Base-by-base conservation (phyloP, 1,140 invertebrate genomes). In the Aphis craccivora region DNA sequence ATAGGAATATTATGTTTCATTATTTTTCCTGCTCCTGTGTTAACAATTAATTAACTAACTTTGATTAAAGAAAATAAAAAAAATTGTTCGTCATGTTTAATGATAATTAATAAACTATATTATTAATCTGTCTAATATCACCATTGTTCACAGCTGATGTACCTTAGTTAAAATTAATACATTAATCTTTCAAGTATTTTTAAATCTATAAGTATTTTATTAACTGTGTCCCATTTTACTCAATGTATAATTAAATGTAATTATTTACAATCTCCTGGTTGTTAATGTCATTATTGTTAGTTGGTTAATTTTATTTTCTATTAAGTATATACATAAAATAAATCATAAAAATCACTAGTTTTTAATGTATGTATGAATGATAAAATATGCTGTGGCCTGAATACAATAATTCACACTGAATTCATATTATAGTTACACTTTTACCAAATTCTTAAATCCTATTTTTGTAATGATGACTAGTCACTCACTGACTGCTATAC, bases 21-120 rank as follows among this genome's bases (percentile, higher is more conserved):
- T 40, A 86, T 93, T 51, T 86, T 93, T 48, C 81, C 86, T 25
- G 8, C 25, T 93, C 67, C 48, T 93, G 84, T 93, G 91, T 86
- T 86, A 93, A 93, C 81, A 55, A 93, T 93, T 93, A 93, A 84
- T 53, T 51, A 53, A 55, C 48, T 55, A 93, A 93, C 91, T 93
- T 67, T 90, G 55, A 90, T 90, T 14, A 90, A 90, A 43, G 6
- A 60, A 90, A 90, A 3, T 90, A 43, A 51, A 84, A 51, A 84
- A 67, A 30, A 92, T 53, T 92, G 45, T 92, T 84, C 22, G 40
- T 25, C 48, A 30, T 22, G 40, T 48, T 83, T 81, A 53, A 37
- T 92, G 83, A 60, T 92, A 37, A 81, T 91, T 76, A 81, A 76
- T 91, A 53, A 91, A 91, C 7, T 81, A 2, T 91, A 45, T 76